Base-by-base conservation (phyloP, 2,113 vertebrate genomes). In the Crocuta crocuta region DNA sequence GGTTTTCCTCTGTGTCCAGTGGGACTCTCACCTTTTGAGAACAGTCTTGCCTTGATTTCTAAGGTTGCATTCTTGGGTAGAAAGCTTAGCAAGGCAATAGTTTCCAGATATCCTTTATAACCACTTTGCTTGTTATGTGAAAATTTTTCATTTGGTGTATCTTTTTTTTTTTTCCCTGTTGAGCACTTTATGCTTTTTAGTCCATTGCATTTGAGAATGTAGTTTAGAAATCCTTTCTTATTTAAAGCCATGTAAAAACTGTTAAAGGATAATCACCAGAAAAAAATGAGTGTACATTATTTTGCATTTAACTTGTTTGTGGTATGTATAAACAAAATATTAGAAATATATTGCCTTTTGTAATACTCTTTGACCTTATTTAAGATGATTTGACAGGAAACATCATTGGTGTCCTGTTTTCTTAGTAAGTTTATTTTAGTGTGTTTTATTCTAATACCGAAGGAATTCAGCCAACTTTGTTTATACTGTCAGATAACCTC, bases 111-210 rank as follows among this genome's bases (percentile, higher is more conserved):
- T 71, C 70, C 35, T 93, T 86, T 55, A n/a, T 79, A 95, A 90
- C 95, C 89, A 92, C 93, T 91, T 31, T 84, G 23, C 31, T 45
- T 82, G 7, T 94, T 81, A 70, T 50, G 83, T 79, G 21, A 78
- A 65, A 74, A 28, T 13, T 35, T 74, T 95, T 87, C 66, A 33
- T 45, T 48, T 68, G 58, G 58, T 45, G 2, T 87, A 16, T 63
- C 26, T 23, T 63, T 78, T 89, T 82, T 73, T 89, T 87, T 88
- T 95, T 89, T 87, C 84, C 94, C 66, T 96, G 48, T 97, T 95
- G 55, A 96, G 95, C 95, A 95, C 89, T 97, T 97, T 97, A 96
- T 94, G 73, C 73, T 79, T 95, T 95, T 91, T 88, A 94, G 31
- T 79, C 35, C 89, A 1, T 78, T 74, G 66, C 78, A 97, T 96